phyloP scores from a whole-genome alignment of 2,113 vertebrate species.

The Emberiza fucata region DNA sequence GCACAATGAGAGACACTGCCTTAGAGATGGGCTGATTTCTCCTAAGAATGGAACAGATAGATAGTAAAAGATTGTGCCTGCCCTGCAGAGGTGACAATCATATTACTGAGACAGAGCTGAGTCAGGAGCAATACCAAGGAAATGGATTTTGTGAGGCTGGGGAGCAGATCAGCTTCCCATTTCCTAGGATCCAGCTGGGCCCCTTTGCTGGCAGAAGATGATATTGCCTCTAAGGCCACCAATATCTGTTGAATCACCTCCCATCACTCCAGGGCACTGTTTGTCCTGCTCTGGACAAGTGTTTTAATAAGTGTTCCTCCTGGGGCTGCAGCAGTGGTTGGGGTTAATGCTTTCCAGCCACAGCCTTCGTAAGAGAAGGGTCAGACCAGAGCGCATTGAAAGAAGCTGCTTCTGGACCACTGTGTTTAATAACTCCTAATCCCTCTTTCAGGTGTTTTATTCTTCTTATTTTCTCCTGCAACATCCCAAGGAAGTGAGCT shows the following conservation, averaged over 20 bases:
- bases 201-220: not conserved
- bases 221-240: not conserved
- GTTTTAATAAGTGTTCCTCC: conserved; percentile 20
- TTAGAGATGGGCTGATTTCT: conserved; percentile 23
- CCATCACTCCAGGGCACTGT: not conserved
- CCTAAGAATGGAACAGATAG: not conserved
- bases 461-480: not conserved
- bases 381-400: not conserved
- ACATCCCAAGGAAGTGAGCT: not conserved
- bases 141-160: not conserved
- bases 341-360: not conserved
- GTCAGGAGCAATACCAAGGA: not conserved
- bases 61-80: not conserved
- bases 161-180: not conserved
- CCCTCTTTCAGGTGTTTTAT: not conserved
- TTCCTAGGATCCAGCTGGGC: not conserved
- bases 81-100: not conserved
- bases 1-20: not conserved
- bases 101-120: not conserved
- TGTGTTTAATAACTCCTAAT: not conserved
- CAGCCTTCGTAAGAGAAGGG: not conserved
- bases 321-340: not conserved
- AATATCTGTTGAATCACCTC: not conserved
- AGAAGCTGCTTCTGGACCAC: not conserved
- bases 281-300: not conserved